Evolutionary conservation across 2,113 vertebrate genomes (phyloP).

Genomic region (Protobothrops mucrosquamatus): DNA sequence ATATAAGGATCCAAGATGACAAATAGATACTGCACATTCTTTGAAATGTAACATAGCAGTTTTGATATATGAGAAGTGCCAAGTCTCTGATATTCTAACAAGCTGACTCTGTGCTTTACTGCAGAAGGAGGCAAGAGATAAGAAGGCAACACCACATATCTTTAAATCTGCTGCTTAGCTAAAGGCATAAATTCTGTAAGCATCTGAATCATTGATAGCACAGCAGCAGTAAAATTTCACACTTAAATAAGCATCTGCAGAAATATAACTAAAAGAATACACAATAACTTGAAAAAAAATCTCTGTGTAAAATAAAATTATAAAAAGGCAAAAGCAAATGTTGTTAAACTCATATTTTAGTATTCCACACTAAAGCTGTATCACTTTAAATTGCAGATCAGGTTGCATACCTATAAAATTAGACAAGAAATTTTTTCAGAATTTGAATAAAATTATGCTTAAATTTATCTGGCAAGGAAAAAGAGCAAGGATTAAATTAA

Average conservation of each 20-base stretch:
- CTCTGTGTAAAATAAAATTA: not conserved
- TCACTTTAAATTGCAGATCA: not conserved
- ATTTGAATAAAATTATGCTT: too few species aligned
- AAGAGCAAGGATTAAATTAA: too few species aligned
- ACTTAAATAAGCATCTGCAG: not conserved
- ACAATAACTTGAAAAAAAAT: not conserved
- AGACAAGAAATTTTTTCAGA: too few species aligned
- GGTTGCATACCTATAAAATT: too few species aligned
- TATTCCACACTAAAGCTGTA: not conserved
- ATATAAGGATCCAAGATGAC: not conserved
- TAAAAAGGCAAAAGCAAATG: not conserved
- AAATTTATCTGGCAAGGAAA: too few species aligned
- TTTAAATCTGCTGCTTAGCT: not conserved
- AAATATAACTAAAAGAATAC: not conserved
- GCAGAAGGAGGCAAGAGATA: not conserved
- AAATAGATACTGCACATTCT: not conserved
- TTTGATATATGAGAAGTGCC: not conserved
- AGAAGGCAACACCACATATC: not conserved
- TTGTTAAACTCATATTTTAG: not conserved
- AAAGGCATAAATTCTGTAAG: not conserved
- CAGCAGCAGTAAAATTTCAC: not conserved
- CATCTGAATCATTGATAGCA: not conserved
- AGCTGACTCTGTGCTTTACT: not conserved
- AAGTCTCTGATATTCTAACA: not conserved
- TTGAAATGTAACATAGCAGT: not conserved